Evolutionary conservation across 2,797 vertebrate species (phyloP), one percentile per base, ranked within the genome.

Genomic region (Cuniculus paca): DNA sequence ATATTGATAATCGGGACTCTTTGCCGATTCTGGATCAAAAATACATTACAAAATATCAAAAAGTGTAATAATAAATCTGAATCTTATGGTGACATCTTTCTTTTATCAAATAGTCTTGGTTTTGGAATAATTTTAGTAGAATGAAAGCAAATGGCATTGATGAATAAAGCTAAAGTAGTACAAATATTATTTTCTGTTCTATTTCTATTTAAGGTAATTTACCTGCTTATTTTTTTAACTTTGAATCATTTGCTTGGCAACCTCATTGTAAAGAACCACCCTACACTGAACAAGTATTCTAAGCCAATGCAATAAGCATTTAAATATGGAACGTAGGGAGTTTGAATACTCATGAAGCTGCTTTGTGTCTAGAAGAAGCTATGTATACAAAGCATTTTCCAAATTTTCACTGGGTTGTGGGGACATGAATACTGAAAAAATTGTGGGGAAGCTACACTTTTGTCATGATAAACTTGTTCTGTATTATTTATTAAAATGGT

Each of bases 1-100:
- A n/a, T n/a, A n/a, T n/a, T n/a, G n/a, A n/a, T n/a, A n/a, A n/a
- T n/a, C n/a, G n/a, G n/a, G n/a, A n/a, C n/a, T n/a, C n/a, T n/a
- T n/a, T n/a, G n/a, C n/a, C n/a, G n/a, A n/a, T n/a, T n/a, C n/a
- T n/a, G n/a, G n/a, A n/a, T n/a, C n/a, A n/a, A n/a, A n/a, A 96
- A 92, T 52, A 31, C 91, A 24, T 14, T 54, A 54, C 16, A 83
- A 86, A 95, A 61, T 88, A 80, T 88, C n/a, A 74, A 72, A 94
- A 70, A 45, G 52, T 36, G 8, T 14, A 9, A 87, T 28, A 88
- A 45, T 34, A 36, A 87, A 11, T 16, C 36, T 87, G 28, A 6
- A 77, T 58, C 90, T 68, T 39, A 68, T 63, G 19, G 4, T 68
- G 26, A 11, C 31, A 19, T 93, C 6, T 78, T 79, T 65, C 3